phyloP scores from a whole-genome alignment of 2,888 invertebrate genomes.

The Melolontha melolontha region DNA sequence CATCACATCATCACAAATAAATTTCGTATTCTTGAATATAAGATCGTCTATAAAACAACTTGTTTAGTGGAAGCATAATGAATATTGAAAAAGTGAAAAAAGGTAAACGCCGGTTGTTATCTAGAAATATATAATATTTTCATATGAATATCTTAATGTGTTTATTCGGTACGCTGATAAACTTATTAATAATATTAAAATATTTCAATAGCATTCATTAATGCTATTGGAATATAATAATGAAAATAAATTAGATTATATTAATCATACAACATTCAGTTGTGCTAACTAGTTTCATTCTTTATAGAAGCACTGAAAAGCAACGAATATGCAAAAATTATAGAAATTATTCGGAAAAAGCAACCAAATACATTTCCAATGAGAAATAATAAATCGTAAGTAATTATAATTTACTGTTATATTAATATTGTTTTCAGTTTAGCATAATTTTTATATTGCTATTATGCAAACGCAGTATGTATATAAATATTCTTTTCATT shows the following conservation, averaged over 20 bases:
- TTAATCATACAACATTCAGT: background rate
- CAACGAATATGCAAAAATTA: conserved; percentile 49
- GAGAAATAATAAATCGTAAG: conserved; percentile 46
- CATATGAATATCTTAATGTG: conserved; percentile 22
- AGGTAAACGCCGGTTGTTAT: conserved; percentile 41
- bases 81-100: conserved; percentile 43
- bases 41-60: conserved; percentile 9
- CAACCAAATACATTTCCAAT: conserved; percentile 44
- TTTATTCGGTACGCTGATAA: conserved; percentile 38
- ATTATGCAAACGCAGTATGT: too few relatives aligned
- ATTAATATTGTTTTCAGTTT: too few relatives aligned
- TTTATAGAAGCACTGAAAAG: conserved; percentile 49
- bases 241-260: conserved; percentile 9
- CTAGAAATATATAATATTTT: conserved; percentile 11
- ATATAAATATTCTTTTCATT: too few relatives aligned
- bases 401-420: conserved; percentile 10
- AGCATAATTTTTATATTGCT: too few relatives aligned
- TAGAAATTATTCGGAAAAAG: conserved; percentile 40
- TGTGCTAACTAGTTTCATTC: conserved; percentile 2
- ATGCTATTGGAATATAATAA: too few relatives aligned
- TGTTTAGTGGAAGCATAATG: conserved; percentile 39
- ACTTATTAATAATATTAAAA: conserved; percentile 13
- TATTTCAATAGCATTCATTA: conserved; percentile 16
- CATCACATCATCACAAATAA: background rate
- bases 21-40: conserved; percentile 1